phyloP scores from a whole-genome alignment of 1,140 invertebrate species.

The Luehdorfia chinensis region DNA sequence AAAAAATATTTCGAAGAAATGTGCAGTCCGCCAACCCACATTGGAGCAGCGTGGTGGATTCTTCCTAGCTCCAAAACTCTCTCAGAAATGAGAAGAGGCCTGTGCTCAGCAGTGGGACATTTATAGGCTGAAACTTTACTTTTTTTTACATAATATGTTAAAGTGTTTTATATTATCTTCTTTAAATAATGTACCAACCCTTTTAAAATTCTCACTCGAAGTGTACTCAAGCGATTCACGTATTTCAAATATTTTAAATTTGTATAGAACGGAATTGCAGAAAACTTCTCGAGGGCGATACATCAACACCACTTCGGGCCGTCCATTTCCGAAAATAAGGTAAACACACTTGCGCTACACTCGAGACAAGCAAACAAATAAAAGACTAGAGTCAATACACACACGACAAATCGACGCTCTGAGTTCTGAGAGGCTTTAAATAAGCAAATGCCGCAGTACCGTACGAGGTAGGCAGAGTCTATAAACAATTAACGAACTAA shows the following conservation, averaged over 20 bases:
- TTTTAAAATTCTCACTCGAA: neutral
- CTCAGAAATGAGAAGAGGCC: too few species aligned
- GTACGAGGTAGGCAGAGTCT: too few species aligned
- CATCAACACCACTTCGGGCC: constrained; percentile 3
- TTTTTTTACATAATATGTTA: too few species aligned
- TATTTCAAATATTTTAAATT: constrained; percentile 14
- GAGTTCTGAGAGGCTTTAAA: constrained; percentile 8
- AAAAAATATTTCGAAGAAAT: too few species aligned
- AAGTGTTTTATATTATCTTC: too few species aligned
- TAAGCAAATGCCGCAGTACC: too few species aligned
- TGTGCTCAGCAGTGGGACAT: too few species aligned
- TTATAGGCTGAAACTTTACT: too few species aligned
- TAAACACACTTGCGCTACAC: constrained; percentile 15
- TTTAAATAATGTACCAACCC: neutral
- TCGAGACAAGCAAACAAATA: constrained; percentile 10
- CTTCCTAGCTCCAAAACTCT: too few species aligned
- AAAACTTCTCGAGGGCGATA: constrained; percentile 1
- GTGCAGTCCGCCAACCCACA: too few species aligned
- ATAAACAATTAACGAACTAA: too few species aligned
- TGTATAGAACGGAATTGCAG: neutral
- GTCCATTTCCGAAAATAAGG: constrained; percentile 23
- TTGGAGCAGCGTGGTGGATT: too few species aligned
- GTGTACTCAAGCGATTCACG: neutral
- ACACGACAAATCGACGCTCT: constrained; percentile 9
- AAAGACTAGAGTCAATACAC: neutral